These are phyloP conservation scores for Indri indri DNA, from an alignment of 2,113 vertebrate species.

Conservation along the genomic window DNA sequence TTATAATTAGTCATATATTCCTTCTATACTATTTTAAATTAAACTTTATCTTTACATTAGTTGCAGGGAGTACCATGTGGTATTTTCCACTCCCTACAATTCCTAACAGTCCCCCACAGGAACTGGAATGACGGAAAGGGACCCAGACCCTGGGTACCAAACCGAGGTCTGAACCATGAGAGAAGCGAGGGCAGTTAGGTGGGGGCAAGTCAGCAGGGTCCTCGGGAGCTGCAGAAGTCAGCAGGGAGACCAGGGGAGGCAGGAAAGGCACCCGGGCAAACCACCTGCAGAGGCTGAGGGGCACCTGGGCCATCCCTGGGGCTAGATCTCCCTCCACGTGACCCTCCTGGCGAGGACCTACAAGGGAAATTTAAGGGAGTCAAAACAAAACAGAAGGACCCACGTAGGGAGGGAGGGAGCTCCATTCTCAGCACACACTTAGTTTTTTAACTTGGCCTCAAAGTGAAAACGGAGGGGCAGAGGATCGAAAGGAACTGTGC, in stretches of 20 bases:
- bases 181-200: not conserved
- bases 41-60: not conserved
- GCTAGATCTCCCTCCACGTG: not conserved
- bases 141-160: not conserved
- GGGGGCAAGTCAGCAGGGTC: no score
- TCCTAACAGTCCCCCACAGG: not conserved
- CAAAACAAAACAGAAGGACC: not conserved
- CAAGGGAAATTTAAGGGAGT: no score
- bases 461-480: not conserved
- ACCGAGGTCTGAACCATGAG: not conserved
- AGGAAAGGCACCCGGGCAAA: not conserved
- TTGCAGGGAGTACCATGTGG: fast-evolving
- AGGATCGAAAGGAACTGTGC: not conserved
- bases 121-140: not conserved
- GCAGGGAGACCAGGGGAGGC: no score
- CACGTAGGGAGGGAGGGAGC: not conserved
- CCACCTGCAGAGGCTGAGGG: not conserved
- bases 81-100: not conserved
- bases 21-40: not conserved
- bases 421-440: not conserved
- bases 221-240: not conserved
- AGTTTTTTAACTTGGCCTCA: not conserved
- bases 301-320: not conserved
- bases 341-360: not conserved
- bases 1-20: not conserved